phyloP scores from a whole-genome alignment of 2,113 vertebrate genomes.

The Oryzias celebensis region DNA sequence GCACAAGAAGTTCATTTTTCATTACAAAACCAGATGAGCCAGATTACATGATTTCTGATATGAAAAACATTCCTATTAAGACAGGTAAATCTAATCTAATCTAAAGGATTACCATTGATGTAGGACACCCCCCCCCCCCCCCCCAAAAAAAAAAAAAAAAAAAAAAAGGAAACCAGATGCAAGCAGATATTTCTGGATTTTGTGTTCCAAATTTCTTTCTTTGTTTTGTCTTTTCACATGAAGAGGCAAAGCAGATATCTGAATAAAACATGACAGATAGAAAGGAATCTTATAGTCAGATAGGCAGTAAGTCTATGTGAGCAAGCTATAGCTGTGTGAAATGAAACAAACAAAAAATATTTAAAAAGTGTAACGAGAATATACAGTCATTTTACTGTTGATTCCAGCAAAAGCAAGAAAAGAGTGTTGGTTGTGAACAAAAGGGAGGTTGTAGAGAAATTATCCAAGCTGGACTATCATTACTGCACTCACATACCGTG shows the following conservation, averaged over 20 bases:
- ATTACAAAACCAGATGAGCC: conserved; percentile 20
- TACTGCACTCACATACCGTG: conserved; percentile 44
- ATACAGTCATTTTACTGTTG: conserved; percentile 13
- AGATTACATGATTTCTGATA: conserved; percentile 8
- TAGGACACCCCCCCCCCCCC: no score
- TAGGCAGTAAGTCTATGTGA: conserved; percentile 4
- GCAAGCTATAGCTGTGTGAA: conserved; percentile 9
- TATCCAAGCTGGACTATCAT: conserved; percentile 9
- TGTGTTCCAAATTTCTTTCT: background rate
- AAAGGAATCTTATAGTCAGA: background rate
- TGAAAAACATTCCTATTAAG: conserved; percentile 13
- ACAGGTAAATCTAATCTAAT: conserved; percentile 12
- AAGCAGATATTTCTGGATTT: background rate
- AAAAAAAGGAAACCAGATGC: background rate
- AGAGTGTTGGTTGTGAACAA: background rate
- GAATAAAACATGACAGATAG: conserved; percentile 18
- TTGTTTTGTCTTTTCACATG: background rate
- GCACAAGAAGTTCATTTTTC: conserved; percentile 25
- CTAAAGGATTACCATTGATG: no score
- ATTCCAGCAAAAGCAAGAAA: conserved; percentile 1
- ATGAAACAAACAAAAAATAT: background rate
- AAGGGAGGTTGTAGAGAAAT: conserved; percentile 11
- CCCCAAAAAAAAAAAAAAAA: background rate
- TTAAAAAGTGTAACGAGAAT: conserved; percentile 15
- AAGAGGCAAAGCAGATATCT: conserved; percentile 11